Conservation (phyloP, 2,888 invertebrate species). For the Lampropteryx suffumata region DNA sequence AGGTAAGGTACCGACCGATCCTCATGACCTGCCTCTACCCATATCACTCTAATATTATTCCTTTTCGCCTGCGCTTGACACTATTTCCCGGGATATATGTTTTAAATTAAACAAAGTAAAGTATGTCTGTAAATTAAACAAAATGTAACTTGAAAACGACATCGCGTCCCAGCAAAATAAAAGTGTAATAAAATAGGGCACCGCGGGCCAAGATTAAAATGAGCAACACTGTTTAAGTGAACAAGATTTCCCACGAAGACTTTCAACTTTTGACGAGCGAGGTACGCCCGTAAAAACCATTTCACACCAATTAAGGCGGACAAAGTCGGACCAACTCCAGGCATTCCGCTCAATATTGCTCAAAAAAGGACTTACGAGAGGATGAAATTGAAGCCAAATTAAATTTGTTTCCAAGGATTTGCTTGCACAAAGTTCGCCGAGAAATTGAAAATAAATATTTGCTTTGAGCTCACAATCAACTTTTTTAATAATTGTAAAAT, state of each 20-base stretch:
- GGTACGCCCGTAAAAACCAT: slow-evolving; percentile 8
- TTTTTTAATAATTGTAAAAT: slow-evolving; percentile 27
- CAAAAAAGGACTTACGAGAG: slow-evolving; percentile 41
- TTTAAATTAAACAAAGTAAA: no score
- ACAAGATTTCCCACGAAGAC: no score
- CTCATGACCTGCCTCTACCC: background rate
- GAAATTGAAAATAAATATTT: slow-evolving; percentile 35
- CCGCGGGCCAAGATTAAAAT: slow-evolving; percentile 2
- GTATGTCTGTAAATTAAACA: background rate
- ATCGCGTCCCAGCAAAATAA: background rate
- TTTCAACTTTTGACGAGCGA: background rate
- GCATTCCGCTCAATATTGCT: slow-evolving; percentile 36
- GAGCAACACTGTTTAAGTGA: slow-evolving; percentile 5
- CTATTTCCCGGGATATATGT: background rate
- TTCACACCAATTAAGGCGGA: slow-evolving; percentile 19
- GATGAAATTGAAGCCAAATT: slow-evolving; percentile 46
- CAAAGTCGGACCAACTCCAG: slow-evolving; percentile 31
- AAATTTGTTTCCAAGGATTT: slow-evolving; percentile 42
- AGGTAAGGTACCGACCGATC: background rate
- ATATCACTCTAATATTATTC: background rate
- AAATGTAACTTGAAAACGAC: background rate
- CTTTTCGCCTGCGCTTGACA: background rate
- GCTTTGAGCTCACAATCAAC: slow-evolving; percentile 30
- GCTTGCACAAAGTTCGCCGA: slow-evolving; percentile 30
- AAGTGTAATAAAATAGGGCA: slow-evolving; percentile 3